Conservation (phyloP, 1,140 invertebrate species). For the Trachymyrmex septentrionalis region DNA sequence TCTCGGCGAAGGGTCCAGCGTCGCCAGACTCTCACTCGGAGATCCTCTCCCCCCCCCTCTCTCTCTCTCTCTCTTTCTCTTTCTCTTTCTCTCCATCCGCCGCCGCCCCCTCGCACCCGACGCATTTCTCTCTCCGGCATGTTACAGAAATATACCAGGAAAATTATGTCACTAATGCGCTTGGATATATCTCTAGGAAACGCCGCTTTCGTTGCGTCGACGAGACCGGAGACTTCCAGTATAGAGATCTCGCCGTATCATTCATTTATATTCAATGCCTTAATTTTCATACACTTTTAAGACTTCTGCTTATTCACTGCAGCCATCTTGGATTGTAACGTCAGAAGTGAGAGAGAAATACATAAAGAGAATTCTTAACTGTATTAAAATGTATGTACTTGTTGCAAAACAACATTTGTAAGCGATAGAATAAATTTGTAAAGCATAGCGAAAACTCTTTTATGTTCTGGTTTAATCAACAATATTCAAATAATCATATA, state of each 20-base stretch:
- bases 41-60: constrained; percentile 40
- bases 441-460: too few relatives aligned
- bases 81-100: constrained; percentile 36
- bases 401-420: too few relatives aligned
- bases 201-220: constrained; percentile 43
- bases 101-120: constrained; percentile 25
- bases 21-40: constrained; percentile 74
- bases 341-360: too few relatives aligned
- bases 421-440: too few relatives aligned
- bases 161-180: constrained; percentile 80
- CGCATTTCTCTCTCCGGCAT: constrained; percentile 62
- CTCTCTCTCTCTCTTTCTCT: constrained; percentile 29
- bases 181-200: constrained; percentile 74
- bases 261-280: not conserved
- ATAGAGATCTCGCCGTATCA: not conserved
- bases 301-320: too few relatives aligned
- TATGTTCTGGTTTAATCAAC: too few relatives aligned
- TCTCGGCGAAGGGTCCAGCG: constrained; percentile 65
- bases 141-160: constrained; percentile 78
- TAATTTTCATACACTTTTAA: not conserved
- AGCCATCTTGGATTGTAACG: too few relatives aligned
- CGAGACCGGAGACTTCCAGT: constrained; percentile 10
- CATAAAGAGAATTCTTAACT: too few relatives aligned
- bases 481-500: too few relatives aligned
- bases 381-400: too few relatives aligned